A percentile compares a stretch with the other conserved stretches of the same genome.
phyloP scores from a whole-genome alignment of 23 tunicate species.

The Pegea sp. region DNA sequence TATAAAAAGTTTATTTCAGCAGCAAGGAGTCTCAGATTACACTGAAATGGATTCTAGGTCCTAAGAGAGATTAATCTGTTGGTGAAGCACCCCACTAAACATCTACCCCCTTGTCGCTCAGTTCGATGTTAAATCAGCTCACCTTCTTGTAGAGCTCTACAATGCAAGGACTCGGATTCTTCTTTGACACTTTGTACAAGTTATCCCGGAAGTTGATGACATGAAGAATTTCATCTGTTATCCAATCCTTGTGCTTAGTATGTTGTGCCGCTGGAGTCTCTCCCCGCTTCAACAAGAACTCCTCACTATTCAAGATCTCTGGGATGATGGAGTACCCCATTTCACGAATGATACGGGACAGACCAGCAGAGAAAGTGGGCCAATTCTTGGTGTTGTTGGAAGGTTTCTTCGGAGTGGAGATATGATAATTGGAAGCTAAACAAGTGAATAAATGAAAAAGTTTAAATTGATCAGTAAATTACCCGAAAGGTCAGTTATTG shows the following conservation, averaged over 20 bases:
- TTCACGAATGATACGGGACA: too few relatives aligned
- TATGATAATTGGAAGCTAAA: too few relatives aligned
- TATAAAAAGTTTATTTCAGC: background rate
- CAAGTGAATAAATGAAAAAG: too few relatives aligned
- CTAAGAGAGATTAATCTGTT: background rate
- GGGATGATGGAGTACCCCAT: background rate
- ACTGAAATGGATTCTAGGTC: background rate
- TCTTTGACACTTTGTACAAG: constrained; percentile 79
- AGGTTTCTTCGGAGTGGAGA: background rate
- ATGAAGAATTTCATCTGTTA: constrained; percentile 77
- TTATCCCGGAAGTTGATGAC: constrained; percentile 84
- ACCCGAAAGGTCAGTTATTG: too few relatives aligned
- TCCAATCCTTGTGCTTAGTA: constrained; percentile 93
- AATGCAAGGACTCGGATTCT: constrained; percentile 65
- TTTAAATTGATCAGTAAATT: too few relatives aligned
- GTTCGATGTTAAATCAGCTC: constrained; percentile 1
- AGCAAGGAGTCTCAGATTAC: background rate
- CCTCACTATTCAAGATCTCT: background rate
- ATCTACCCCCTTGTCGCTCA: background rate
- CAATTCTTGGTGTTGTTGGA: background rate
- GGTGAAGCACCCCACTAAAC: background rate
- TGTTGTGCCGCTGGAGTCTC: too few relatives aligned
- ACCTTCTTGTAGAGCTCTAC: constrained; percentile 93
- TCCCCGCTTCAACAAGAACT: background rate
- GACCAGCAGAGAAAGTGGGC: too few relatives aligned